Base-by-base conservation (phyloP, 2,888 invertebrate species). In the Stenoptilia bipunctidactyla region DNA sequence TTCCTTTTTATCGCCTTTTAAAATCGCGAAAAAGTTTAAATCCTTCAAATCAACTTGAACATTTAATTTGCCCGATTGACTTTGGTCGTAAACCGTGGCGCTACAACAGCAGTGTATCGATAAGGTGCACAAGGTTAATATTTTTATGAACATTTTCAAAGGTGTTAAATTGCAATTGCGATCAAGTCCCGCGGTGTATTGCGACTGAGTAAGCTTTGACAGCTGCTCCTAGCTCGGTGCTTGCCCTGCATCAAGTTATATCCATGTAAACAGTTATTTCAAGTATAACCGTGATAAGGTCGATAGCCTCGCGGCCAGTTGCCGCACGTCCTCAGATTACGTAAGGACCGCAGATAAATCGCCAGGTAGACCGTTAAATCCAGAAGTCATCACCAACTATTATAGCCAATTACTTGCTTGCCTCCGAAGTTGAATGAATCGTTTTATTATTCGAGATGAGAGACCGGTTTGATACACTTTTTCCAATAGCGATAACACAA, bases 1-100 rank as follows among this genome's bases (percentile, higher is more conserved):
- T 45, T 87, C 88, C 51, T 86, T 71, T 30, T 9, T 30, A n/a
- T 86, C 84, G 30, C 87, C 87, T 51, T 88, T 87, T 46, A 90
- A 58, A 27, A 91, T 61, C 5, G 90, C 92, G 53, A 93, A 85
- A 53, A 93, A 87, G 56, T 91, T 88, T 47, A 93, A 84, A 69
- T 93, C 90, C 73, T 92, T 93, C 47, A 93, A 75, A 66, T 90
- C 90, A 46, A 94, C 83, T 60, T 92, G 92, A 49, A 94, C 89
- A 68, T 94, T 94, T 50, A 90, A 85, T 52, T 91, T 89, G 13
- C 93, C 93, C 2, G 87, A 88, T 74, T 94, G 93, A 35, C 90
- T 87, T 67, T 93, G 92, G 66, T 93, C 92, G 67, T 66, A 65
- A 37, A 55, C 56, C 8, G 62, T 41, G 13, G 56, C 59, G 1